phyloP scores from a whole-genome alignment of 2,113 vertebrate species.

The Notarius lentiginosus region DNA sequence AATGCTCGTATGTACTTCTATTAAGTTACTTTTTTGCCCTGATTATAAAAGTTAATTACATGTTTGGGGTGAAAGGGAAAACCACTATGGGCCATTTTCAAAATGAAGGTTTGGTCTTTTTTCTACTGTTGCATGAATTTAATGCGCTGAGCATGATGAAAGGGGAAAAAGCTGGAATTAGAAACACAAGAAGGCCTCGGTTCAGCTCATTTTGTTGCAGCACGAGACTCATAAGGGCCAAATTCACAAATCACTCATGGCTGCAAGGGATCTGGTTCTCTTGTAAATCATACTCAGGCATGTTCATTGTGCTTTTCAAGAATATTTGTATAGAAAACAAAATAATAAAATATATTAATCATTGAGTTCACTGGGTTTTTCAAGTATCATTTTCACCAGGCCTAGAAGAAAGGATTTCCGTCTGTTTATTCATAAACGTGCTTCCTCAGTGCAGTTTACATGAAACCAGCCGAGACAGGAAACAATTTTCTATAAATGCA shows the following conservation, averaged over 20 bases:
- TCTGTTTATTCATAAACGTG: conserved; percentile 26
- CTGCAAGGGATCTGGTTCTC: conserved; percentile 25
- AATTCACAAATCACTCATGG: conserved; percentile 16
- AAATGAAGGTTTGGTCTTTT: conserved; percentile 21
- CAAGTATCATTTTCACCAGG: neutral
- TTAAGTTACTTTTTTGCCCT: neutral
- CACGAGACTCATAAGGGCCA: conserved; percentile 29
- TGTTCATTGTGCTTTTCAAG: conserved; percentile 7
- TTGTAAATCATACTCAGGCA: conserved; percentile 15
- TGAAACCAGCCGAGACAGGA: neutral
- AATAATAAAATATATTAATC: conserved; percentile 22
- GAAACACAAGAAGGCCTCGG: conserved; percentile 24
- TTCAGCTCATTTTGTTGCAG: conserved; percentile 32
- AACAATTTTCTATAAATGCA: neutral
- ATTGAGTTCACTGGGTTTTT: neutral
- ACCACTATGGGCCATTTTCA: conserved; percentile 22
- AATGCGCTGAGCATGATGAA: conserved; percentile 40
- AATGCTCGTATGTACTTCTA: conserved; percentile 1
- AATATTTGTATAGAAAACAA: neutral
- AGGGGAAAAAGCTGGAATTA: conserved; percentile 36
- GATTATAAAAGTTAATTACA: conserved; percentile 8
- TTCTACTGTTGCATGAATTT: conserved; percentile 33
- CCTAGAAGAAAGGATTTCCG: conserved; percentile 15
- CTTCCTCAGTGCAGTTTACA: conserved; percentile 23
- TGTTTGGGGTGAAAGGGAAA: conserved; percentile 19